Evolutionary conservation across 2,113 vertebrate genomes (phyloP).

Genomic region (Rhabdomys dilectus): DNA sequence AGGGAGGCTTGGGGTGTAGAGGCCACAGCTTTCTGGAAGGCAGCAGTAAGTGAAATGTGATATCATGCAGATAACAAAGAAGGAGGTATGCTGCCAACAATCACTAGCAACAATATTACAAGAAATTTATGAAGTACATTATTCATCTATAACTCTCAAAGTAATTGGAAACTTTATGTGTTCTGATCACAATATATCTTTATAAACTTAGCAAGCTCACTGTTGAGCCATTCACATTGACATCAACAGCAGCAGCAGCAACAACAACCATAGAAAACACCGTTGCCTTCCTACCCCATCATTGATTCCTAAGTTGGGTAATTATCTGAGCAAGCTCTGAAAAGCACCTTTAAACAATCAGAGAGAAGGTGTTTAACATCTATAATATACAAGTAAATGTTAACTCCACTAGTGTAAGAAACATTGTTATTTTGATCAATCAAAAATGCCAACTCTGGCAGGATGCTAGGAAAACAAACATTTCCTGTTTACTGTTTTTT

Average conservation of each 20-base stretch:
- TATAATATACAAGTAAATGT: conserved; percentile 40
- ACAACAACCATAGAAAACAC: conserved; percentile 17
- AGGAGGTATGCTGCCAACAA: not conserved
- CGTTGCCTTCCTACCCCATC: conserved; percentile 25
- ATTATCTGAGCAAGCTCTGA: conserved; percentile 52
- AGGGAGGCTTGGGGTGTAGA: not conserved
- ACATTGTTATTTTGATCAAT: conserved; percentile 21
- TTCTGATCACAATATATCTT: conserved; percentile 8
- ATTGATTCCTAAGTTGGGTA: conserved; percentile 29
- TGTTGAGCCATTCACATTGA: conserved; percentile 12
- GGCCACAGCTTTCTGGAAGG: not conserved
- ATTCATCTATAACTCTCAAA: not conserved
- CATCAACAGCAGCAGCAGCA: not conserved
- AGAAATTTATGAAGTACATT: not conserved
- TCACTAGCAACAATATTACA: not conserved
- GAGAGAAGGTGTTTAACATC: not conserved
- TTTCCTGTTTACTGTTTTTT: not conserved
- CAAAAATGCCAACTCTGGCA: not conserved
- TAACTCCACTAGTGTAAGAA: conserved; percentile 36
- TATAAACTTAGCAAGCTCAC: not conserved
- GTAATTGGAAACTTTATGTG: not conserved
- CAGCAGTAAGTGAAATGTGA: not conserved
- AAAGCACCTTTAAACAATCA: conserved; percentile 43
- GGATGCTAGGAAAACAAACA: not conserved
- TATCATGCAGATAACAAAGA: not conserved